These are phyloP conservation scores for Emydura subglobosa DNA, from an alignment of 2,113 vertebrate genomes.

Conservation along the genomic window DNA sequence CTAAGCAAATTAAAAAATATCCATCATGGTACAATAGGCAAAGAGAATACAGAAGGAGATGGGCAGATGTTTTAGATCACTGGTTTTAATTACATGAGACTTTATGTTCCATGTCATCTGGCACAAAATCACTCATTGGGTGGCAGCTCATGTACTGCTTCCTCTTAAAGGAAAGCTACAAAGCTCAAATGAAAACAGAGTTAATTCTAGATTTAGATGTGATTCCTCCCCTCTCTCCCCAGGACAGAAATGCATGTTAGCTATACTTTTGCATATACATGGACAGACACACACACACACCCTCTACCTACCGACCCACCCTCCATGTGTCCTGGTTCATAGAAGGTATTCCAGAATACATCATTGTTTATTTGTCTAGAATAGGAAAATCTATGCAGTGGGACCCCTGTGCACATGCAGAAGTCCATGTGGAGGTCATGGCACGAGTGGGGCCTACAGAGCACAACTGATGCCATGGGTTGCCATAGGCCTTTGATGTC, in stretches of 20 bases:
- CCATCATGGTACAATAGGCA: background rate
- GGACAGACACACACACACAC: fast-evolving
- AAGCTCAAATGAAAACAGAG: slow-evolving; percentile 38
- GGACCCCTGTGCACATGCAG: background rate
- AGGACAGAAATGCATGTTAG: background rate
- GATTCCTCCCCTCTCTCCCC: background rate
- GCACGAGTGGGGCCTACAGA: background rate
- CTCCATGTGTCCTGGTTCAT: background rate
- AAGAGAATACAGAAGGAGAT: background rate
- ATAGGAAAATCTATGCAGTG: fast-evolving
- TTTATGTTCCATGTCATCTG: slow-evolving; percentile 46
- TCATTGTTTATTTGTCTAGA: fast-evolving
- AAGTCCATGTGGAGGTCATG: background rate
- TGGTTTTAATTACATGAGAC: slow-evolving; percentile 34
- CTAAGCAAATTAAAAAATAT: background rate
- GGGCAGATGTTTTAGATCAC: slow-evolving; percentile 50
- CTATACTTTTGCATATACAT: background rate
- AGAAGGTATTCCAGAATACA: background rate
- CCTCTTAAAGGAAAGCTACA: slow-evolving; percentile 46
- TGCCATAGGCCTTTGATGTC: background rate
- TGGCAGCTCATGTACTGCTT: background rate
- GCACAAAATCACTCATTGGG: slow-evolving; percentile 46
- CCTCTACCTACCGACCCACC: background rate
- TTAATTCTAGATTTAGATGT: background rate
- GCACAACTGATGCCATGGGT: background rate